A percentile compares a stretch with the other conserved stretches of the same genome.
phyloP scores from a whole-genome alignment of 37 sponge, comb jelly and placozoan species.

The Aphrocallistes beatrix region DNA sequence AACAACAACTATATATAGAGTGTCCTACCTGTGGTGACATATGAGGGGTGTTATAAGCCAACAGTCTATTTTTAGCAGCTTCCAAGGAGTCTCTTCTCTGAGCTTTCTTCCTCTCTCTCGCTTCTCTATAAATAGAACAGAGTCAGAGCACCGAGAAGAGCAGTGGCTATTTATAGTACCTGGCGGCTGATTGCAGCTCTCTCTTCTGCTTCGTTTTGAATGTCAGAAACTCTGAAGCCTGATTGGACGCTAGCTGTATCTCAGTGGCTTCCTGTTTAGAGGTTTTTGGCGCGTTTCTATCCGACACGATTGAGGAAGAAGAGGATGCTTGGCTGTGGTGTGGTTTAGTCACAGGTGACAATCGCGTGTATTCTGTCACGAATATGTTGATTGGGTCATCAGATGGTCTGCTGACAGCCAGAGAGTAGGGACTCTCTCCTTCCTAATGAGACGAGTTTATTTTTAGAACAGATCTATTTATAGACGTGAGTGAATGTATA shows the following conservation, averaged over 20 bases:
- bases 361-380: not conserved
- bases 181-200: not conserved
- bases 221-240: not conserved
- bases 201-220: not conserved
- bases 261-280: not conserved
- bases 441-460: too few species aligned
- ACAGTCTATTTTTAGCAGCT: not conserved
- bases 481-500: too few species aligned
- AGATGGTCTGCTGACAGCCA: not conserved
- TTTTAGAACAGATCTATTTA: too few species aligned
- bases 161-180: not conserved
- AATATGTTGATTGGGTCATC: not conserved
- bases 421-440: not conserved
- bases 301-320: not conserved
- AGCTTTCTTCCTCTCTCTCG: not conserved
- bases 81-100: not conserved
- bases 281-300: not conserved
- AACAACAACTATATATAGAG: too few species aligned
- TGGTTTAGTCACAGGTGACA: not conserved
- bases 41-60: not conserved
- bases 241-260: not conserved
- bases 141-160: not conserved
- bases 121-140: not conserved
- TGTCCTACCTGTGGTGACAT: not conserved
- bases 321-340: not conserved